phyloP scores from a whole-genome alignment of 2,113 vertebrate genomes.

The Oreochromis aureus region DNA sequence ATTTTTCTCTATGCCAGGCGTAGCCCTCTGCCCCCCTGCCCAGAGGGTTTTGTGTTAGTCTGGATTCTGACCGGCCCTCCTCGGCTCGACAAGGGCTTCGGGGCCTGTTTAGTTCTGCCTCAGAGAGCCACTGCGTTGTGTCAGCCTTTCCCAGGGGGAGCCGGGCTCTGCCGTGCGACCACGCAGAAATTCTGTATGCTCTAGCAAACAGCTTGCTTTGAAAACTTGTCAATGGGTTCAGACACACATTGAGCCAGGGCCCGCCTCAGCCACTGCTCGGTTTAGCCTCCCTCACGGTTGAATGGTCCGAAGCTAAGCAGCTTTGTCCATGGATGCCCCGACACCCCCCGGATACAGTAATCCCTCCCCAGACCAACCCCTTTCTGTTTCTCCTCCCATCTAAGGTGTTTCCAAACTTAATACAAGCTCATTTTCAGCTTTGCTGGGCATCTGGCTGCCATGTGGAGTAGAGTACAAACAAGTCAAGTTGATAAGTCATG shows the following conservation, averaged over 20 bases:
- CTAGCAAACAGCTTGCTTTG: constrained; percentile 64
- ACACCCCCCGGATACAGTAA: constrained; percentile 59
- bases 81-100: constrained; percentile 8
- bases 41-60: constrained; percentile 16
- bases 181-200: constrained; percentile 74
- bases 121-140: constrained; percentile 49
- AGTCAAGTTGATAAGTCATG: background rate
- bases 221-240: constrained; percentile 66
- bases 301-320: constrained; percentile 61
- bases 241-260: constrained; percentile 53
- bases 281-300: constrained; percentile 56
- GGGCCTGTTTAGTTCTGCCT: constrained; percentile 61
- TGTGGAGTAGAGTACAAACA: constrained; percentile 18
- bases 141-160: constrained; percentile 70
- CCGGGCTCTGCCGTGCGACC: constrained; percentile 58
- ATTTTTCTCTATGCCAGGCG: constrained; percentile 26
- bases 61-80: constrained; percentile 17
- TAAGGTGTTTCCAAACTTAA: constrained; percentile 55
- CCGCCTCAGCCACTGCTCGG: constrained; percentile 40
- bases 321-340: constrained; percentile 57
- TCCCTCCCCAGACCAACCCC: constrained; percentile 33
- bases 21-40: background rate
- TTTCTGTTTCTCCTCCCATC: constrained; percentile 16
- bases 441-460: background rate
- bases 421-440: constrained; percentile 36